These are phyloP conservation scores for Megaceryle torquata DNA, from an alignment of 2,113 vertebrate genomes.

Conservation along the genomic window DNA sequence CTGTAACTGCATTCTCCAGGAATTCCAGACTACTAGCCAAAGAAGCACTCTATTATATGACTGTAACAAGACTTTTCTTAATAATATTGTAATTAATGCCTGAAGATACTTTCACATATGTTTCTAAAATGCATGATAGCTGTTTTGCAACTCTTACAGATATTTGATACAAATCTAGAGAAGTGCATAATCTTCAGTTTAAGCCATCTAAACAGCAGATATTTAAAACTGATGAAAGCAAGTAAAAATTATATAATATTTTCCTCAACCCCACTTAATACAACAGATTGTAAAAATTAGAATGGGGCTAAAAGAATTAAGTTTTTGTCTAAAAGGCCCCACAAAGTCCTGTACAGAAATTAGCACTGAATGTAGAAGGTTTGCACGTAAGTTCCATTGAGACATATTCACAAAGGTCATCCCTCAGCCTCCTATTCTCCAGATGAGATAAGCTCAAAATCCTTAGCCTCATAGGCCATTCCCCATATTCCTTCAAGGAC, in stretches of 20 bases:
- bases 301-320: not conserved
- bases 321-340: not conserved
- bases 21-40: constrained; percentile 46
- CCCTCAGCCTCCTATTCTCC: not conserved
- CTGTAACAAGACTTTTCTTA: constrained; percentile 7
- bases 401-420: not conserved
- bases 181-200: not conserved
- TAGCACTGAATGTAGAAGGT: not conserved
- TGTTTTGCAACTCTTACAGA: not conserved
- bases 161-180: not conserved
- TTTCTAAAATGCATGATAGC: constrained; percentile 11
- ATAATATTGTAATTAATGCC: constrained; percentile 36
- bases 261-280: not conserved
- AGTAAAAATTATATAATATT: not conserved
- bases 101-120: constrained; percentile 5
- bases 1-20: constrained; percentile 11
- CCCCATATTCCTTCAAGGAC: not conserved
- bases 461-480: not conserved
- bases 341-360: not conserved
- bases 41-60: not conserved
- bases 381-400: not conserved
- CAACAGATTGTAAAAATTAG: not conserved
- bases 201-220: not conserved
- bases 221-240: not conserved
- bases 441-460: not conserved